Evolutionary conservation across 2,113 vertebrate genomes (phyloP).

Genomic region (Paracanthobrama guichenoti): DNA sequence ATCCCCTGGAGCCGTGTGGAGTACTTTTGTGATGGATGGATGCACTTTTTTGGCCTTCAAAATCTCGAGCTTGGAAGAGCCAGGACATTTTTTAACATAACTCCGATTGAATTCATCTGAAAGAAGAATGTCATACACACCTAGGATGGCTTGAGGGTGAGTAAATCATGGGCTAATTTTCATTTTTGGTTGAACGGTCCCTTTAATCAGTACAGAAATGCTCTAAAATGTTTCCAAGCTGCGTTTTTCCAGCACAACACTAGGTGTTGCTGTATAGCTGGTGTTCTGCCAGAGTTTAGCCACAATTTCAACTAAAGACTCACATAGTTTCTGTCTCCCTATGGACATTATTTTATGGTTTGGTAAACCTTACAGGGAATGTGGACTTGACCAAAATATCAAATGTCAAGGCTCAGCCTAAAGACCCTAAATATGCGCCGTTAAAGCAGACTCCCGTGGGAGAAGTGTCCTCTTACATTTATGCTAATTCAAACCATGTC

Average conservation of each 20-base stretch:
- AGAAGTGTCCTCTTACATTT: slow-evolving; percentile 49
- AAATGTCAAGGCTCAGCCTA: slow-evolving; percentile 71
- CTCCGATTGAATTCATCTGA: no score
- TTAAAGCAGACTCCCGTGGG: slow-evolving; percentile 64
- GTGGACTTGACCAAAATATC: slow-evolving; percentile 70
- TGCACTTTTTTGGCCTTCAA: no score
- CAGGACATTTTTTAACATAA: no score
- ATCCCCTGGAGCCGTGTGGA: no score
- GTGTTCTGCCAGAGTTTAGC: slow-evolving; percentile 8
- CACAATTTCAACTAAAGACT: slow-evolving; percentile 33
- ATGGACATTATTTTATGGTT: slow-evolving; percentile 68
- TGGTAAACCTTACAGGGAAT: slow-evolving; percentile 67
- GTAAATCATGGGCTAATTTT: no score
- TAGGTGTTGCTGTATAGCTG: slow-evolving; percentile 35
- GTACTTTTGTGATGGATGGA: no score
- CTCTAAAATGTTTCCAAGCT: neutral
- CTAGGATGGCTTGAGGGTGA: no score
- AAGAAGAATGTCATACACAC: no score
- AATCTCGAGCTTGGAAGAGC: no score
- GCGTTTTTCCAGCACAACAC: slow-evolving; percentile 34
- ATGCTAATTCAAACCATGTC: slow-evolving; percentile 70
- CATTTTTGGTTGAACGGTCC: no score
- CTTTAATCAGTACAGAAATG: neutral
- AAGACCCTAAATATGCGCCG: slow-evolving; percentile 70
- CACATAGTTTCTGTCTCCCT: slow-evolving; percentile 55